These are phyloP conservation scores for Cacoxenus indagator DNA, from an alignment of 2,888 invertebrate genomes.

Conservation along the genomic window DNA sequence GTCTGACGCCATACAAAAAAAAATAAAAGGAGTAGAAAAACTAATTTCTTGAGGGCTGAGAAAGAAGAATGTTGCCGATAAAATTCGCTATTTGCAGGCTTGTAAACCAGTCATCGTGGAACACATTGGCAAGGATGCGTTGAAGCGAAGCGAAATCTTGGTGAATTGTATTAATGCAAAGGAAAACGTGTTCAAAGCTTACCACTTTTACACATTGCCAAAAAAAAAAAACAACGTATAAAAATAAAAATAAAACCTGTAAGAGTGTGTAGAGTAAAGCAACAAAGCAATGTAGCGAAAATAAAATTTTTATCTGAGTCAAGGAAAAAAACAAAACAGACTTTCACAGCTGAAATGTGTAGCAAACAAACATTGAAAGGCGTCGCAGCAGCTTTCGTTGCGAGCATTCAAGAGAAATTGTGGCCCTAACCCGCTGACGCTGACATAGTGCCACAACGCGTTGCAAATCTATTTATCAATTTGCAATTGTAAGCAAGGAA, in stretches of 20 bases:
- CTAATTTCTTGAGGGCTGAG: too few relatives aligned
- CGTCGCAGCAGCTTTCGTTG: background rate
- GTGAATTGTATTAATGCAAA: slow-evolving; percentile 41
- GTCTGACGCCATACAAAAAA: background rate
- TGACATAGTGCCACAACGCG: slow-evolving; percentile 27
- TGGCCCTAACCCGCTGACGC: slow-evolving; percentile 1
- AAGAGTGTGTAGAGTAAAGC: background rate
- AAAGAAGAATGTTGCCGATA: background rate
- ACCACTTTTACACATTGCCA: background rate
- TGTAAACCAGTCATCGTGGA: slow-evolving; percentile 19
- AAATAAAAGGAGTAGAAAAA: background rate
- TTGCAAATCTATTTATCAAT: slow-evolving; percentile 58
- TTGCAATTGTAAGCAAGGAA: slow-evolving; percentile 48
- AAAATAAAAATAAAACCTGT: background rate
- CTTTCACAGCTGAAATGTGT: background rate
- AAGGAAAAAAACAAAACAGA: background rate
- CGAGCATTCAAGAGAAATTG: slow-evolving; percentile 25
- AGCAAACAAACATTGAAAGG: background rate
- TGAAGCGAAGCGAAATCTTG: slow-evolving; percentile 47
- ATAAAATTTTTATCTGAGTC: background rate
- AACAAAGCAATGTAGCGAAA: background rate
- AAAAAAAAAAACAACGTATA: background rate
- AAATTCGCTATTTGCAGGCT: slow-evolving; percentile 13
- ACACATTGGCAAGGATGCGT: slow-evolving; percentile 48
- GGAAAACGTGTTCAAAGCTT: slow-evolving; percentile 19